Conservation (phyloP, 2,113 vertebrate species). For the Erinaceus europaeus region DNA sequence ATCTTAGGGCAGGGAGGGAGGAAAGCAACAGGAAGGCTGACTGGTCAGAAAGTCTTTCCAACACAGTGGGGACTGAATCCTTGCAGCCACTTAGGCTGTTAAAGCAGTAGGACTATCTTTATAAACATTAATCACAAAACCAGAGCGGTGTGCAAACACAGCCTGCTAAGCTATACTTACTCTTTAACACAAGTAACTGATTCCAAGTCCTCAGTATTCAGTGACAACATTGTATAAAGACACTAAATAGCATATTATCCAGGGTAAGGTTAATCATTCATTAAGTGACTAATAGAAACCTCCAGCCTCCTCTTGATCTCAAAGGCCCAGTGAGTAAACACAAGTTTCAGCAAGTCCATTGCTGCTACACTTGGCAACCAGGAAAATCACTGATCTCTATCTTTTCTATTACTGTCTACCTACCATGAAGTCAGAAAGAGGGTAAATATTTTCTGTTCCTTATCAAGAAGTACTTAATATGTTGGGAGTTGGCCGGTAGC, state of each 20-base stretch:
- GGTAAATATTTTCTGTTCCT: not conserved
- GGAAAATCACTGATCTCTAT: not conserved
- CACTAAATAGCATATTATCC: constrained; percentile 60
- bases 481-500: too few species aligned
- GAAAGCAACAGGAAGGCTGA: not conserved
- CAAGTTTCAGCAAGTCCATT: constrained; percentile 22
- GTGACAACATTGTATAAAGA: constrained; percentile 73
- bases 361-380: constrained; percentile 1
- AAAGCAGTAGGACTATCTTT: constrained; percentile 36
- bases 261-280: constrained; percentile 75
- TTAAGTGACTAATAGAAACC: constrained; percentile 59
- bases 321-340: constrained; percentile 44
- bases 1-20: not conserved
- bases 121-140: constrained; percentile 68
- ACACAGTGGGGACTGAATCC: not conserved
- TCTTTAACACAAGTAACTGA: constrained; percentile 70
- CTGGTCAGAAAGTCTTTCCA: not conserved
- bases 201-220: constrained; percentile 31
- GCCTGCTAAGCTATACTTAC: constrained; percentile 36
- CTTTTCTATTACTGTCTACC: not conserved
- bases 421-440: not conserved
- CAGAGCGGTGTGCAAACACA: constrained; percentile 53
- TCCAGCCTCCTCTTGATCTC: constrained; percentile 41
- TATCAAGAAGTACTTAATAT: not conserved
- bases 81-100: constrained; percentile 29